Evolutionary conservation across 2,113 vertebrate genomes (phyloP).

Genomic region (Ursus arctos): DNA sequence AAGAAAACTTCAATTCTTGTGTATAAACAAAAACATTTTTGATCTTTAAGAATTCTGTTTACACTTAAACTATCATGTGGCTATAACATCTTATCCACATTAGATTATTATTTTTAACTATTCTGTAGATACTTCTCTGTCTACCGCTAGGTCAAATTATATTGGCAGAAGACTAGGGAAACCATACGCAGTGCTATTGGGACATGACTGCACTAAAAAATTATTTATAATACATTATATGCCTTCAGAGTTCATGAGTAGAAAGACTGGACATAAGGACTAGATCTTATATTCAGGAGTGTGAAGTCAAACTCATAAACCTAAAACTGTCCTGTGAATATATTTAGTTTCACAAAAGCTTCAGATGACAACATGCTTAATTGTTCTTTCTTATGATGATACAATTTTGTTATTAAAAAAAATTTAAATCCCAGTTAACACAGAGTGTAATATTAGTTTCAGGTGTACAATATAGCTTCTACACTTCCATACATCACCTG

Average conservation of each 20-base stretch:
- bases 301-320: slow-evolving; percentile 15
- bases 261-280: background rate
- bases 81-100: background rate
- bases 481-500: background rate
- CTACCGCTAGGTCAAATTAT: background rate
- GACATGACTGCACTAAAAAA: background rate
- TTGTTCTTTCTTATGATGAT: background rate
- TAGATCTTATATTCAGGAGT: background rate
- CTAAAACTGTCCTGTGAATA: background rate
- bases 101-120: background rate
- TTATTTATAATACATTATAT: background rate
- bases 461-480: background rate
- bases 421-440: background rate
- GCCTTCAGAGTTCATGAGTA: background rate
- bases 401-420: background rate
- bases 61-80: background rate
- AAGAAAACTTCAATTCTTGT: background rate
- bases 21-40: background rate
- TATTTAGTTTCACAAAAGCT: background rate
- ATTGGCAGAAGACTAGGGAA: background rate
- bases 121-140: background rate
- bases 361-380: background rate
- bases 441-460: background rate
- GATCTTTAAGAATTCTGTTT: background rate
- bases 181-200: background rate